These are phyloP conservation scores for Chaetophractus vellerosus DNA, from an alignment of 2,797 vertebrate genomes.

Conservation along the genomic window DNA sequence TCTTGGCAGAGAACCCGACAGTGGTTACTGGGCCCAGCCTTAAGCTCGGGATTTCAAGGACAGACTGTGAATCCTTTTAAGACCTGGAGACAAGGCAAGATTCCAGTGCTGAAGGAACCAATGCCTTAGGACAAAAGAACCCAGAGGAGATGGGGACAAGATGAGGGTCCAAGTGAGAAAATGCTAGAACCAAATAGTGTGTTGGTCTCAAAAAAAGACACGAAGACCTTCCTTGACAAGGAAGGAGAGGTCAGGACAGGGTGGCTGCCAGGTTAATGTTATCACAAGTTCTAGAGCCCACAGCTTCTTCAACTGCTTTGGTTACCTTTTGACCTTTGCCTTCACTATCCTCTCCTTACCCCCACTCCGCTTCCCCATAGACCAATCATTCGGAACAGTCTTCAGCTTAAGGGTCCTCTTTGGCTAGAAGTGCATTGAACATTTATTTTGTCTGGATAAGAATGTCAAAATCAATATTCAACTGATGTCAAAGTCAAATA, in stretches of 20 bases:
- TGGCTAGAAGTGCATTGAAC: neutral
- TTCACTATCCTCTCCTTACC: neutral
- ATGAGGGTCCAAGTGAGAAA: neutral
- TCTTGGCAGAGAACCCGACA: neutral
- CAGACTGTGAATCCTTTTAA: neutral
- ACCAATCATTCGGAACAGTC: neutral
- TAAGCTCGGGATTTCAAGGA: neutral
- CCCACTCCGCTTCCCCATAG: neutral
- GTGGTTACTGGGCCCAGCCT: rapidly evolving
- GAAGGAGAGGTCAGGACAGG: neutral
- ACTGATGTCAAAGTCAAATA: neutral
- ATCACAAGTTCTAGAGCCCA: neutral
- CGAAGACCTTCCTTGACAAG: neutral
- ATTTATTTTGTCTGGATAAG: neutral
- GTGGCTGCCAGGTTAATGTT: neutral
- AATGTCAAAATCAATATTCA: neutral
- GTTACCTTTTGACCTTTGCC: neutral
- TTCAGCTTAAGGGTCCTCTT: neutral
- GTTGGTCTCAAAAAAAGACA: neutral
- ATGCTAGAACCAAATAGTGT: neutral
- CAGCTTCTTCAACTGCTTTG: neutral
- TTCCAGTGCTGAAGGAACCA: neutral
- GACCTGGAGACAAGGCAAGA: neutral
- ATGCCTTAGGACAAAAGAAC: neutral
- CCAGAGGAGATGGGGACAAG: neutral